phyloP scores from a whole-genome alignment of 2,888 invertebrate species.

The Podabrus alpinus region DNA sequence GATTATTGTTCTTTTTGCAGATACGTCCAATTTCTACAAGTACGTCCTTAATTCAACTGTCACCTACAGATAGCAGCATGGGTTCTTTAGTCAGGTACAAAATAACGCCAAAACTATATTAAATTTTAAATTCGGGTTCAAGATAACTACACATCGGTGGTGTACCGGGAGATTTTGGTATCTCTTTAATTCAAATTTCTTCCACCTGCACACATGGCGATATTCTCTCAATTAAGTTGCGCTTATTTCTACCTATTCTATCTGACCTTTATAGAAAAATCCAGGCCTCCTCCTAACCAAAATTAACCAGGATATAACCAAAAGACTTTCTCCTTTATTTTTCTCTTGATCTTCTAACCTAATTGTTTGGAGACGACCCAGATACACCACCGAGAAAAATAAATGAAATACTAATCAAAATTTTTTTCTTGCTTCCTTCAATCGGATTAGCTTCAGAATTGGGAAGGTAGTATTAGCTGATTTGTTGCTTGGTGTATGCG shows the following conservation, averaged over 20 bases:
- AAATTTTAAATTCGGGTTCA: not conserved
- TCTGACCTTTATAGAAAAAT: too few relatives aligned
- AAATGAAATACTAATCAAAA: slow-evolving; percentile 18
- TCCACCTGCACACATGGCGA: too few relatives aligned
- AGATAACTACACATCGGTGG: not conserved
- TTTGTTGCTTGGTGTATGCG: slow-evolving; percentile 69
- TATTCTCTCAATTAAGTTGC: too few relatives aligned
- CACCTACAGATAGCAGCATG: slow-evolving; percentile 58
- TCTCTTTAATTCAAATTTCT: too few relatives aligned
- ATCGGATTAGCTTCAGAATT: slow-evolving; percentile 65
- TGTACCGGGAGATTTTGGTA: not conserved
- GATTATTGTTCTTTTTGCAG: slow-evolving; percentile 47
- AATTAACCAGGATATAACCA: too few relatives aligned
- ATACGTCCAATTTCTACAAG: slow-evolving; percentile 64
- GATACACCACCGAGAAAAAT: not conserved
- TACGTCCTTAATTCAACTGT: slow-evolving; percentile 60
- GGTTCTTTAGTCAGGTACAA: slow-evolving; percentile 63
- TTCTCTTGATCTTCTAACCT: too few relatives aligned
- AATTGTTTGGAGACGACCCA: not conserved
- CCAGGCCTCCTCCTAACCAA: too few relatives aligned
- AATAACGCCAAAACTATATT: not conserved
- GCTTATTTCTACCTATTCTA: too few relatives aligned
- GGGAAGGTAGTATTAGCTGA: slow-evolving; percentile 83
- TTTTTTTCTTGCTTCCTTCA: slow-evolving; percentile 14
- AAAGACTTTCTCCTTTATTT: too few relatives aligned